Evolutionary conservation across 2,888 invertebrate species (phyloP).

Genomic region (Athalia rosae): DNA sequence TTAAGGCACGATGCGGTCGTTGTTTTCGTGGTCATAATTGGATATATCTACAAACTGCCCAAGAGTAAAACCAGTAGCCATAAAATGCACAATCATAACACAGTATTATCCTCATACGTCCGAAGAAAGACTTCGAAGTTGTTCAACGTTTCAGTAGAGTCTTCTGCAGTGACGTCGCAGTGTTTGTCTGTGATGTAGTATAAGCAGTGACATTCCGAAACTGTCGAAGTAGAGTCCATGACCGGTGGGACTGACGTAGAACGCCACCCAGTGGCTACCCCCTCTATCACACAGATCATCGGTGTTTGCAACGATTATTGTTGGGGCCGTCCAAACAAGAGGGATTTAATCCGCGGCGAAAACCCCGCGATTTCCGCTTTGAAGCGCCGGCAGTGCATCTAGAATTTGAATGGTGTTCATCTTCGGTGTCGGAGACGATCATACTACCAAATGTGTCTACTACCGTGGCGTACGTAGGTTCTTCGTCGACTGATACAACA

Average conservation of each 20-base stretch:
- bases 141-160: slow-evolving; percentile 27
- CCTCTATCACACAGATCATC: slow-evolving; percentile 49
- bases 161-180: not conserved
- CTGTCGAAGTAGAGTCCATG: slow-evolving; percentile 47
- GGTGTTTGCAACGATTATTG: slow-evolving; percentile 47
- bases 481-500: not conserved
- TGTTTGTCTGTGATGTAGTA: slow-evolving; percentile 27
- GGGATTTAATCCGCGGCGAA: slow-evolving; percentile 43
- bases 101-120: slow-evolving; percentile 48
- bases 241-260: slow-evolving; percentile 43
- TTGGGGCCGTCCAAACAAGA: slow-evolving; percentile 34
- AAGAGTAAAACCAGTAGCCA: slow-evolving; percentile 27
- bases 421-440: no score
- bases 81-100: slow-evolving; percentile 44
- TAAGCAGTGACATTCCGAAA: slow-evolving; percentile 44
- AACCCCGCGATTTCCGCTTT: slow-evolving; percentile 16
- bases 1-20: not conserved
- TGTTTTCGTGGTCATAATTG: not conserved
- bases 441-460: no score
- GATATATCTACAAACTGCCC: not conserved
- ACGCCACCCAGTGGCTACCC: slow-evolving; percentile 50
- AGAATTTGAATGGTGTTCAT: no score
- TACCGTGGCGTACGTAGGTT: no score
- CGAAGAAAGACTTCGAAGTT: slow-evolving; percentile 42
- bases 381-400: no score